Evolutionary conservation across 1,140 invertebrate species (phyloP).

Genomic region (Nasonia vitripennis): DNA sequence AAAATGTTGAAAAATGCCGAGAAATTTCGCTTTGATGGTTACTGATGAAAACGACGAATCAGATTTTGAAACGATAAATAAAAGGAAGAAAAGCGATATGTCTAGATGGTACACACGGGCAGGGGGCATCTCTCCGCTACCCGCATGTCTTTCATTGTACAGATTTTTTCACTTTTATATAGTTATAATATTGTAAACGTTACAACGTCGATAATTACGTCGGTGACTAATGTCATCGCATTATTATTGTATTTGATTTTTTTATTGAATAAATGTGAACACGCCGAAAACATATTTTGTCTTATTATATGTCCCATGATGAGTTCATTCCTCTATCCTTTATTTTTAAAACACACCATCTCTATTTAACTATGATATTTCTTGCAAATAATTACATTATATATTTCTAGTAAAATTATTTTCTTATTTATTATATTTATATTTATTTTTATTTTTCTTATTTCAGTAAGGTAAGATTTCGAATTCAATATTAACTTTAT

Average conservation of each 20-base stretch:
- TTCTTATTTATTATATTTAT: neutral
- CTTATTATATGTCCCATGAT: neutral
- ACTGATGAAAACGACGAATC: slow-evolving; percentile 12
- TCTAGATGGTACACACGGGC: slow-evolving; percentile 62
- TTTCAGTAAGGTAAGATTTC: neutral
- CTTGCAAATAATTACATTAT: too few relatives aligned
- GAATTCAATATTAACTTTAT: neutral
- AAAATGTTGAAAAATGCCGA: slow-evolving; percentile 6
- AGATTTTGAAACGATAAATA: neutral
- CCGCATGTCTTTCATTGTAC: slow-evolving; percentile 76
- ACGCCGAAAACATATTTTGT: slow-evolving; percentile 64
- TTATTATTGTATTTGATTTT: slow-evolving; percentile 75
- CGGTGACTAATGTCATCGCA: slow-evolving; percentile 67
- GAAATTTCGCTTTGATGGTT: slow-evolving; percentile 25
- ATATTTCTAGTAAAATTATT: neutral
- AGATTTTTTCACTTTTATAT: slow-evolving; percentile 77
- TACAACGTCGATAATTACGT: slow-evolving; percentile 68
- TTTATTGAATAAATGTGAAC: slow-evolving; percentile 76
- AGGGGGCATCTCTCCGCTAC: slow-evolving; percentile 75
- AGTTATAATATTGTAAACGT: slow-evolving; percentile 73
- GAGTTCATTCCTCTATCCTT: neutral
- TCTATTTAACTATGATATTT: neutral
- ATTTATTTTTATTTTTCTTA: neutral
- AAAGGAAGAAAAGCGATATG: slow-evolving; percentile 48
- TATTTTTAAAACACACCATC: neutral